Conservation (phyloP, 1,140 invertebrate species). For the Bombus consobrinus region DNA sequence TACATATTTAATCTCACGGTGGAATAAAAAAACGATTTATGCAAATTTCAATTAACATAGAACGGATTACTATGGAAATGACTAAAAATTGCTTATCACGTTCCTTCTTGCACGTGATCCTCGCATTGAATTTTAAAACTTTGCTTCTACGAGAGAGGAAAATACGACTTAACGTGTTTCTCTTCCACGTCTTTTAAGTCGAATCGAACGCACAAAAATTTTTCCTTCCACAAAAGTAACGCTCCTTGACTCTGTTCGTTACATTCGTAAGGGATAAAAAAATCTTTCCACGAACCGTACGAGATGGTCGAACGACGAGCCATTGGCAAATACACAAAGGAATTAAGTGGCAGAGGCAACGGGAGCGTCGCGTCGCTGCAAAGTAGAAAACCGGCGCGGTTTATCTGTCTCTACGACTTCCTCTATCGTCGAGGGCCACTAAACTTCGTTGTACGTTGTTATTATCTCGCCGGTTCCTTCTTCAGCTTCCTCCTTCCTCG, state of each 20-base stretch:
- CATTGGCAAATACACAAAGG: background rate
- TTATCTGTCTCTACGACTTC: background rate
- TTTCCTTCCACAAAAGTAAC: background rate
- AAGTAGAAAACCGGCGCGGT: background rate
- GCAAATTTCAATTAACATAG: background rate
- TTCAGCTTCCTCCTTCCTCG: background rate
- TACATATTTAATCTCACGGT: too few species aligned
- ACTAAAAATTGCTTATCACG: too few species aligned
- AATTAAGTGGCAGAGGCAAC: background rate
- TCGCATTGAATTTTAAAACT: too few species aligned
- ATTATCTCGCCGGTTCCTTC: conserved; percentile 38
- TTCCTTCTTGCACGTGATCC: too few species aligned
- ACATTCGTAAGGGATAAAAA: background rate
- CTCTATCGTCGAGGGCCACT: conserved; percentile 13
- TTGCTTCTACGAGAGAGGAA: too few species aligned
- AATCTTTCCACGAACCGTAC: background rate
- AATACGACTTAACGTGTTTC: too few species aligned
- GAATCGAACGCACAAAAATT: background rate
- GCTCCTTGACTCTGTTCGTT: background rate
- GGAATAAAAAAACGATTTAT: background rate
- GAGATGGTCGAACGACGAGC: background rate
- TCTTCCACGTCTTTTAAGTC: too few species aligned
- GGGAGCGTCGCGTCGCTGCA: background rate
- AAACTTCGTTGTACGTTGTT: conserved; percentile 36
- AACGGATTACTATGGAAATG: background rate